Base-by-base conservation (phyloP, 1,140 invertebrate genomes). In the Lepidurus packardi region DNA sequence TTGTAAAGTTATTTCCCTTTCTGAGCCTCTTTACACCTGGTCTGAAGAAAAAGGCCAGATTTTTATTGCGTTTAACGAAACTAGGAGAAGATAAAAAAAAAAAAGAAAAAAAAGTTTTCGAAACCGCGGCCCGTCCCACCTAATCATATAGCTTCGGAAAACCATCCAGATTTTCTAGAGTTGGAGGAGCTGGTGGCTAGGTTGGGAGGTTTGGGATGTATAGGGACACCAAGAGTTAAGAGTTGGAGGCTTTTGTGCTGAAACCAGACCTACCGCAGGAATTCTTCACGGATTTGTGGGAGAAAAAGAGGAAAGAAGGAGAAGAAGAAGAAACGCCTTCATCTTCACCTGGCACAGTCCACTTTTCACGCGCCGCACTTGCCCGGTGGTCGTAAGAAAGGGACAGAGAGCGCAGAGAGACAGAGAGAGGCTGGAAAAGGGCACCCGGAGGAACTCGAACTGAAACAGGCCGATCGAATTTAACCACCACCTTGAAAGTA, bases 381-480 rank as follows among this genome's bases (percentile, higher is more conserved):
- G 16, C 16, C 53, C 53, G 53, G 53, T 65, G 53, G 21, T 65
- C 53, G 53, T 65, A 65, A 65, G 53, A 16, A 65, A 34, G 3
- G 34, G 34, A 34, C 2, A 34, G 34, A 34, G 34, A 34, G 34
- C 34, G 34, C 34, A 34, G 34, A 34, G 25, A 34, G 25, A 34
- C 25, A 34, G 9, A 65, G 13, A 21, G 53, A 13, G 16, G 8
- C 7, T 7, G 53, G 16, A 65, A 65, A 65, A 65, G 53, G 53
- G 16, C 16, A 65, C 53, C 53, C 21, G 53, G 53, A 65, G 21
- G n/a, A 21, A 34, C 34, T 34, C 34, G 3, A 9, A 65, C 13
- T 65, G 53, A 65, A 65, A 65, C 53, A 65, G 53, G 53, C 53
- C 53, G 53, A 65, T 65, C 53, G 53, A 65, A 65, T 65, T 65